Conservation (phyloP, 23 tunicate species). For the Styela clava region DNA sequence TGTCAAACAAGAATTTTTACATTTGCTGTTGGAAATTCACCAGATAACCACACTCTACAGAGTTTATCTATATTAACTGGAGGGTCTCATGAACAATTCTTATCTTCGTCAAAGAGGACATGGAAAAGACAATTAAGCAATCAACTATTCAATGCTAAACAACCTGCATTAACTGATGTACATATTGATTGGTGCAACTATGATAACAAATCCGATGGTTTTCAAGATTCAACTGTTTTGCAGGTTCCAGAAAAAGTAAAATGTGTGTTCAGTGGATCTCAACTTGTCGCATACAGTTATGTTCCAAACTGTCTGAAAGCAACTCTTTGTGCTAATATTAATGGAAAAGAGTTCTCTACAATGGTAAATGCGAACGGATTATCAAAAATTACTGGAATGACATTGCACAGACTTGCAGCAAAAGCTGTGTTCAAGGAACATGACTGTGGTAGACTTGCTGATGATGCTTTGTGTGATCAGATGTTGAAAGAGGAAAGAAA, state of each 20-base stretch:
- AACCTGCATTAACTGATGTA: slow-evolving; percentile 64
- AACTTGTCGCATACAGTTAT: slow-evolving; percentile 59
- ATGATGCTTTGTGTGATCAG: slow-evolving; percentile 35
- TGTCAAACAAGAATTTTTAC: slow-evolving; percentile 45
- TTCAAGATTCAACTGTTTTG: not conserved
- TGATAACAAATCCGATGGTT: slow-evolving; percentile 22
- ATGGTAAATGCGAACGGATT: slow-evolving; percentile 44
- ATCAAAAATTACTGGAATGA: slow-evolving; percentile 46
- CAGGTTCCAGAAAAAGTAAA: slow-evolving; percentile 60
- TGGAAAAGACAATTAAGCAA: slow-evolving; percentile 46
- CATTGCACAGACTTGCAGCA: slow-evolving; percentile 58
- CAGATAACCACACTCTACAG: slow-evolving; percentile 43
- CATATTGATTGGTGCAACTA: slow-evolving; percentile 43
- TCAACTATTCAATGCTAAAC: slow-evolving; percentile 48
- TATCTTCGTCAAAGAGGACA: slow-evolving; percentile 41
- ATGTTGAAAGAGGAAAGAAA: slow-evolving; percentile 29
- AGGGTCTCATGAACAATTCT: slow-evolving; percentile 71
- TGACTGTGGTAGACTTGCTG: slow-evolving; percentile 48
- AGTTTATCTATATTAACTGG: slow-evolving; percentile 50
- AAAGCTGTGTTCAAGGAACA: slow-evolving; percentile 62
- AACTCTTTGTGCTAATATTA: slow-evolving; percentile 40
- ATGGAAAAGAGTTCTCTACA: slow-evolving; percentile 52
- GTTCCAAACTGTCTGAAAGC: slow-evolving; percentile 62
- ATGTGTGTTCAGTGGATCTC: slow-evolving; percentile 53
- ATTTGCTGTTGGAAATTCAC: slow-evolving; percentile 55